Percentiles rank a stretch among this genome's conserved stretches.
Conservation (phyloP, 2,888 invertebrate species). For the Ethmia dodecea region DNA sequence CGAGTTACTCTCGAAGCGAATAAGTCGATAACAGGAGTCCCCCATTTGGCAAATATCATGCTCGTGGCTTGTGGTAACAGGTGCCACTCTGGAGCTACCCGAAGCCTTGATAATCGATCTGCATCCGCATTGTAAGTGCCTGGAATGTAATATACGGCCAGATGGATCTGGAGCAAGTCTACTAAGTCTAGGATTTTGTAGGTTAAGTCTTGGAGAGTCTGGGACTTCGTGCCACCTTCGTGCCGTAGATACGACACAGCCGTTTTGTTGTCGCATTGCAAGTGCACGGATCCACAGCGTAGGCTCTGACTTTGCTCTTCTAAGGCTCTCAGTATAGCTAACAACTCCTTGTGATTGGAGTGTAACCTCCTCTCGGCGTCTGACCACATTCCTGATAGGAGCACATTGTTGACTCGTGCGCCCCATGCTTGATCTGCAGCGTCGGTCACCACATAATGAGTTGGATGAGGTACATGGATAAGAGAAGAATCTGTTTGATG, state of each 20-base stretch:
- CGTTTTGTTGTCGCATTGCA: constrained; percentile 22
- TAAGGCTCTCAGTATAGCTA: constrained; percentile 17
- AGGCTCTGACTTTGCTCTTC: constrained; percentile 1
- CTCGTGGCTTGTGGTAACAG: constrained; percentile 11
- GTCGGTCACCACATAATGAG: constrained; percentile 18
- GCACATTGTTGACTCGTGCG: constrained; percentile 15
- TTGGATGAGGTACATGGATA: constrained; percentile 10
- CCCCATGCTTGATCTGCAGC: constrained; percentile 18
- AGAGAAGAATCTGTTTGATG: constrained; percentile 7
- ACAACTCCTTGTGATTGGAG: constrained; percentile 21
- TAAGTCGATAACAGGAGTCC: constrained; percentile 15
- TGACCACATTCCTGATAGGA: constrained; percentile 16
- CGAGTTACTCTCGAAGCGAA: constrained; percentile 13
- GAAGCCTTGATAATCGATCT: constrained; percentile 14
- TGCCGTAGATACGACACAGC: constrained; percentile 20
- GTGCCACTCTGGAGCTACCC: constrained; percentile 20
- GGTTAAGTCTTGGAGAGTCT: not conserved
- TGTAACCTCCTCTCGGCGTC: constrained; percentile 16
- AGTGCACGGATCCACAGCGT: constrained; percentile 8
- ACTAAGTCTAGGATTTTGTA: constrained; percentile 2
- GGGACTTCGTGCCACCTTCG: constrained; percentile 22
- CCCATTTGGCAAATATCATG: constrained; percentile 17
- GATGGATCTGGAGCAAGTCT: constrained; percentile 14
- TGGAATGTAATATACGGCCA: too few species aligned
- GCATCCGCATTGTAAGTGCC: constrained; percentile 16